Conservation (phyloP, 2,888 invertebrate species). For the Cosmia trapezina region DNA sequence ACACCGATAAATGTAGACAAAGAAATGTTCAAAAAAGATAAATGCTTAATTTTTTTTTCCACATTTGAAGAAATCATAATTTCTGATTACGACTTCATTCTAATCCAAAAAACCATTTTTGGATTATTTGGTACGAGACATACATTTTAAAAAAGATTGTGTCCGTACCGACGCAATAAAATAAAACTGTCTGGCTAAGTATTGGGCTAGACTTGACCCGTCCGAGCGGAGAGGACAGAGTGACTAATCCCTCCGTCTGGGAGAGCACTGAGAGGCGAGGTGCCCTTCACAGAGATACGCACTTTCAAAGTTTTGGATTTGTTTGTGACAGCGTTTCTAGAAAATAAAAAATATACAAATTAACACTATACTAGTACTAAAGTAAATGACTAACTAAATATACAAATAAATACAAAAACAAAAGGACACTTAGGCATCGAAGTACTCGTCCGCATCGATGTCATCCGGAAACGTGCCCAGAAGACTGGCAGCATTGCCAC, state of each 20-base stretch:
- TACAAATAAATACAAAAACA: too few species aligned
- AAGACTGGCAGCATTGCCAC: too few species aligned
- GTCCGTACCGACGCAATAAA: slow-evolving; percentile 24
- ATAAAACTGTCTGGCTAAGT: slow-evolving; percentile 42
- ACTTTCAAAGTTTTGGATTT: slow-evolving; percentile 14
- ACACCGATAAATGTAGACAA: not conserved
- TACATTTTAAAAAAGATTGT: slow-evolving; percentile 4
- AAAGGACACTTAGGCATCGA: too few species aligned
- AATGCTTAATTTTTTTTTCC: too few species aligned
- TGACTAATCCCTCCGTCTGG: slow-evolving; percentile 47
- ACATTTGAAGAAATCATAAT: not conserved
- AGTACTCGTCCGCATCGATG: too few species aligned
- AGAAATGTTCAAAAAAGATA: too few species aligned
- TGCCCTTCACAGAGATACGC: slow-evolving; percentile 41
- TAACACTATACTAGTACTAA: too few species aligned
- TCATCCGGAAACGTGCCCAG: too few species aligned
- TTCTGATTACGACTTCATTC: not conserved
- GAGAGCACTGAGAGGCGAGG: not conserved
- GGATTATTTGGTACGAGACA: not conserved
- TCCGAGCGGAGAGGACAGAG: not conserved
- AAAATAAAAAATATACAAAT: too few species aligned
- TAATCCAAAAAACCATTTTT: not conserved
- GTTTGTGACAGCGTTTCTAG: slow-evolving; percentile 3
- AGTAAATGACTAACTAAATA: too few species aligned
- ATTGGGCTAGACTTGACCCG: slow-evolving; percentile 32